Evolutionary conservation across 1,140 invertebrate species (phyloP).

Genomic region (Ceratitis capitata): DNA sequence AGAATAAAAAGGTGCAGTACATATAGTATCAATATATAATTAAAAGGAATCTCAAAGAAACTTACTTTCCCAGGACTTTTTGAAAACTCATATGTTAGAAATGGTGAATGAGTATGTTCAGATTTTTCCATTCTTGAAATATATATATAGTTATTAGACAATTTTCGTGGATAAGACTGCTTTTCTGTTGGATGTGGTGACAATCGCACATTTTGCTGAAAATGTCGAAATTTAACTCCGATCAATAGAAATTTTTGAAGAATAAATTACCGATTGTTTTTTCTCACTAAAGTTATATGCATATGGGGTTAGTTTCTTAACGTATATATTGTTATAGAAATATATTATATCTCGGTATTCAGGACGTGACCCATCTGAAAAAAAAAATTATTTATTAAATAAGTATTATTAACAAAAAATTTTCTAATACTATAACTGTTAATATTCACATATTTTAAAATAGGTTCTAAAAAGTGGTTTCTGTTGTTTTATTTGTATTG

Average conservation of each 20-base stretch:
- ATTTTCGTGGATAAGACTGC: constrained; percentile 71
- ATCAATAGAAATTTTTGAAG: background rate
- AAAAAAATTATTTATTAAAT: constrained; percentile 58
- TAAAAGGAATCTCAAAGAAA: constrained; percentile 30
- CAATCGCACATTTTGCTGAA: constrained; percentile 71
- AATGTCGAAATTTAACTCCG: constrained; percentile 42
- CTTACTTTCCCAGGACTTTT: constrained; percentile 88
- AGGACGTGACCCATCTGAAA: background rate
- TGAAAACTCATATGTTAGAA: constrained; percentile 86
- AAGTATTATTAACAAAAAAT: too few species aligned
- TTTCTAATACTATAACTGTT: too few species aligned
- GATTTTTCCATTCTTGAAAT: constrained; percentile 74
- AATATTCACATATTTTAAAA: too few species aligned
- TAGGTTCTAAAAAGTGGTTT: too few species aligned
- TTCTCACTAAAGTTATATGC: constrained; percentile 77
- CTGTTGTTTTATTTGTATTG: too few species aligned
- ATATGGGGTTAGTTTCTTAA: constrained; percentile 82
- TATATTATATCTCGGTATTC: constrained; percentile 86
- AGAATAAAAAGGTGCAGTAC: background rate
- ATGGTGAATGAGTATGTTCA: constrained; percentile 62
- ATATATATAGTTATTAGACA: constrained; percentile 73
- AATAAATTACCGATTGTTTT: constrained; percentile 67
- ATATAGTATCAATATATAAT: constrained; percentile 26
- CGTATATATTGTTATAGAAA: constrained; percentile 93
- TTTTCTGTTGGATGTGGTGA: constrained; percentile 80